Conservation (phyloP, 2,113 vertebrate genomes). For the Oryzias javanicus region DNA sequence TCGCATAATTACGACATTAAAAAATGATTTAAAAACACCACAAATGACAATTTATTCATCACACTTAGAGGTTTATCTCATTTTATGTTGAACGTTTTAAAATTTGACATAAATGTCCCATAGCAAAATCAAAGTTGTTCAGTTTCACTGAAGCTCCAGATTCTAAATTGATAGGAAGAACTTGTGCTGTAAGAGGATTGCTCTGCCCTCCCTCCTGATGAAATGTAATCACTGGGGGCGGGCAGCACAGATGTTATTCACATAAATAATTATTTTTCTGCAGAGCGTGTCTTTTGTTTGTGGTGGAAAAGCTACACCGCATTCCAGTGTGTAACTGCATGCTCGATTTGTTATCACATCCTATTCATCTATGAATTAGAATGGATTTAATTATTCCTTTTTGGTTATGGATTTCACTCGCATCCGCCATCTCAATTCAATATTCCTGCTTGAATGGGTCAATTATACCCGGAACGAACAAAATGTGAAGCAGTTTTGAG, state of each 20-base stretch:
- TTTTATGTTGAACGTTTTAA: too few relatives aligned
- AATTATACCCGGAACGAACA: neutral
- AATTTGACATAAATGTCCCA: too few relatives aligned
- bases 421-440: slow-evolving; percentile 11
- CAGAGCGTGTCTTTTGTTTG: slow-evolving; percentile 35
- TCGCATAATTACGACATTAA: too few relatives aligned
- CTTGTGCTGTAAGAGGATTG: neutral
- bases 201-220: neutral
- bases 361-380: slow-evolving; percentile 30
- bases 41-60: too few relatives aligned
- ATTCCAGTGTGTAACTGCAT: slow-evolving; percentile 12
- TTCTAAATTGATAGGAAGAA: slow-evolving; percentile 5
- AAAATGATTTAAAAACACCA: too few relatives aligned
- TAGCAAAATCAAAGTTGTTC: too few relatives aligned
- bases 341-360: slow-evolving; percentile 12
- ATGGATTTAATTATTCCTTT: neutral
- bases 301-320: slow-evolving; percentile 11
- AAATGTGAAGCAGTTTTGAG: slow-evolving; percentile 16
- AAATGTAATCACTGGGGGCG: slow-evolving; percentile 16
- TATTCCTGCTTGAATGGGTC: neutral
- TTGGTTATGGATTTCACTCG: slow-evolving; percentile 10
- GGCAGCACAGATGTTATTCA: slow-evolving; percentile 18
- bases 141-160: neutral
- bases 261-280: slow-evolving; percentile 23
- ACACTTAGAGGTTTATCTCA: too few relatives aligned